Percentiles rank a stretch among this genome's conserved stretches.
These are phyloP conservation scores for Etheostoma perlongum DNA, from an alignment of 2,797 vertebrate species.

Conservation along the genomic window DNA sequence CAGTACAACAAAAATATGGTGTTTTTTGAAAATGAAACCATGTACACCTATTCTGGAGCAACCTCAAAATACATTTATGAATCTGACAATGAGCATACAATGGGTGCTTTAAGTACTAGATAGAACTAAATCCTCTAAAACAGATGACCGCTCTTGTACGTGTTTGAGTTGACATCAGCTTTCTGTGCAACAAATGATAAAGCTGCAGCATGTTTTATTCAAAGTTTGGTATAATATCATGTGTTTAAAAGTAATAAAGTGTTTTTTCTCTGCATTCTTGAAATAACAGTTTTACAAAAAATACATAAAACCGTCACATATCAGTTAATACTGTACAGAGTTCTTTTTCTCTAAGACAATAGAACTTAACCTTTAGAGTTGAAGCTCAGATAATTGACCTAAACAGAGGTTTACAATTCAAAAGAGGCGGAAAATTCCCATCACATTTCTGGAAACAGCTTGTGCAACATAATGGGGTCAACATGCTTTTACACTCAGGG, in stretches of 20 bases:
- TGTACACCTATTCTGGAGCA: too few species aligned
- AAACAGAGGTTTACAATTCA: slow-evolving; percentile 43
- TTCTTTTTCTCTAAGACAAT: slow-evolving; percentile 23
- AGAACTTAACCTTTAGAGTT: slow-evolving; percentile 45
- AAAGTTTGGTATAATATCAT: slow-evolving; percentile 5
- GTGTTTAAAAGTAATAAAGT: slow-evolving; percentile 15
- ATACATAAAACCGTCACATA: not conserved
- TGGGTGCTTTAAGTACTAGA: not conserved
- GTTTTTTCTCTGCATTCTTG: slow-evolving; percentile 5
- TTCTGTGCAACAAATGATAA: slow-evolving; percentile 18
- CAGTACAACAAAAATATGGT: too few species aligned
- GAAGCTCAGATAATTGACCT: slow-evolving; percentile 47
- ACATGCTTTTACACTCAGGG: slow-evolving; percentile 14
- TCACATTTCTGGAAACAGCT: slow-evolving; percentile 52
- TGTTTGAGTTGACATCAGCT: slow-evolving; percentile 32
- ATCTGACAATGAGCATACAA: too few species aligned
- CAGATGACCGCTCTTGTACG: slow-evolving; percentile 37
- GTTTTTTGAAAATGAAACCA: too few species aligned
- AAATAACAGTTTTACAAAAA: not conserved
- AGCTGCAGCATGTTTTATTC: not conserved
- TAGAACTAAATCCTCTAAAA: slow-evolving; percentile 11
- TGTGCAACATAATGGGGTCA: slow-evolving; percentile 55
- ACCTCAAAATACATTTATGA: too few species aligned
- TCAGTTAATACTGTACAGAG: not conserved
- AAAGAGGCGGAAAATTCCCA: slow-evolving; percentile 52